A percentile compares a stretch with the other conserved stretches of the same genome.
Conservation (phyloP, 2,797 vertebrate genomes). For the Capromys pilorides region DNA sequence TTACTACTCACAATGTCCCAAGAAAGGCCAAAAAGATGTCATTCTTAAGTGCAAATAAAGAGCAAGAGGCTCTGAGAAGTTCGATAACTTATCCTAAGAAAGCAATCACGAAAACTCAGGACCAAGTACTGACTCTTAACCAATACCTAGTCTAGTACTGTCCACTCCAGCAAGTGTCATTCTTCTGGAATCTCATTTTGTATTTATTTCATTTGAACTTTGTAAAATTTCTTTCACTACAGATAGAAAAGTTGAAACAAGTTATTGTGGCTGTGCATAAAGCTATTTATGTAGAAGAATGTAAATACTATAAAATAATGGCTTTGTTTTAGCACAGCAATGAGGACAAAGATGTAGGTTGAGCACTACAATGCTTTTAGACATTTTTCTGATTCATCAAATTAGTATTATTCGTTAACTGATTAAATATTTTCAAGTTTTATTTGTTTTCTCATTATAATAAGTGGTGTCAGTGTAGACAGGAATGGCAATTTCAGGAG, state of each 20-base stretch:
- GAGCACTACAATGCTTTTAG: background rate
- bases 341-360: background rate
- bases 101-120: background rate
- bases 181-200: background rate
- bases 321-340: background rate
- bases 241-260: background rate
- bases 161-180: conserved; percentile 6
- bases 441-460: background rate
- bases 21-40: background rate
- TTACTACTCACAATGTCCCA: background rate
- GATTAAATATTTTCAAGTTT: background rate
- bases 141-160: background rate
- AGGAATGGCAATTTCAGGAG: background rate
- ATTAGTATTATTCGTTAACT: background rate
- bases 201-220: background rate
- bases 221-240: background rate
- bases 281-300: background rate
- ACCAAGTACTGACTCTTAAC: background rate
- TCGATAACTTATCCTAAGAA: background rate
- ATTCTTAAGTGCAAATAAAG: background rate
- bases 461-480: background rate
- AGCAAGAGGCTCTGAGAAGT: background rate
- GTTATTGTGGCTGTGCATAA: background rate
- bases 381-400: background rate
- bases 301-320: background rate